Base-by-base conservation (phyloP, 1,140 invertebrate genomes). In the Drosophila pruinosa region DNA sequence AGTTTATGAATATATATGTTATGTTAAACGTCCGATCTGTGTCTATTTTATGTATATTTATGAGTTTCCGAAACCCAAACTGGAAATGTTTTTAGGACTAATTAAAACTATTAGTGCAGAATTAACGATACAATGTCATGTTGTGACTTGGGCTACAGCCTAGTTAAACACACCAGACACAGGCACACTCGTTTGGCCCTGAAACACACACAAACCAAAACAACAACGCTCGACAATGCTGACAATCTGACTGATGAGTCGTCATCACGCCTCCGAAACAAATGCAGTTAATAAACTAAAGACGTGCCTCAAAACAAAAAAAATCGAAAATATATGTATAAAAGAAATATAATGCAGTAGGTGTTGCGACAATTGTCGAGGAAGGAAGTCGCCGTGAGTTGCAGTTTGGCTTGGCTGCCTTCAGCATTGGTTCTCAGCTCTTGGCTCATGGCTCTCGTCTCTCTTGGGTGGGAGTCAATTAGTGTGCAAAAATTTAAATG, bases 401-500 rank as follows among this genome's bases (percentile, higher is more conserved):
- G 78, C 78, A 80, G 62, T 80, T 80, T 47, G 28, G 39, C 47
- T 54, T 34, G 26, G 47, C 22, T 31, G 39, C 22, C 57, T 43
- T 43, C 19, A 39, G 45, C 34, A 31, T 15, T 45, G 39, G 12
- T 21, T 62, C 61, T 31, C 28, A 10, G 6, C n/a, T 34, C 31
- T 34, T 12, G 26, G n/a, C n/a, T n/a, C n/a, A n/a, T n/a, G n/a
- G n/a, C n/a, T n/a, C n/a, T n/a, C n/a, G n/a, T n/a, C n/a, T n/a
- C n/a, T n/a, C n/a, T n/a, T n/a, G n/a, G 75, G 78, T 86, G 82
- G 82, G 82, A 88, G 82, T 88, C 82, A 86, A 86, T 86, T 86
- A 86, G 82, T 78, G 74, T 73, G 81, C 65, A 77, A 77, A 59
- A 28, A 70, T 70, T 56, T 63, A 56, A 70, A 73, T 70, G 10